Percentiles rank a stretch among this genome's conserved stretches.
Conservation (phyloP, 2,797 vertebrate genomes). For the Mionectes olivaceus region DNA sequence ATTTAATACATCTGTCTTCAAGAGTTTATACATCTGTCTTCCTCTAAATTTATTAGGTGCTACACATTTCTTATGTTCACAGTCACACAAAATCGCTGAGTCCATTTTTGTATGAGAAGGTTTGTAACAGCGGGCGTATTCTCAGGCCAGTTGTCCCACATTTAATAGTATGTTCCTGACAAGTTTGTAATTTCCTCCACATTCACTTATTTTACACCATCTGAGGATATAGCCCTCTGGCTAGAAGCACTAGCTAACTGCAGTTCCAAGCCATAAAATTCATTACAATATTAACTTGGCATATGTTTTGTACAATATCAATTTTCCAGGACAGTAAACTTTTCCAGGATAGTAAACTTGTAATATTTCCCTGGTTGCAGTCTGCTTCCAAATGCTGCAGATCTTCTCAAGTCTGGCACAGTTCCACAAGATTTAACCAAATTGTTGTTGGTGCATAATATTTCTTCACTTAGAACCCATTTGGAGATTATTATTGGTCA, state of each 20-base stretch:
- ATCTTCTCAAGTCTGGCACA: conserved; percentile 18
- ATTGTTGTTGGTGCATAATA: not conserved
- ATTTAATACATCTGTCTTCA: not conserved
- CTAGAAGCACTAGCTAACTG: not conserved
- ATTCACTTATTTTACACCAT: not conserved
- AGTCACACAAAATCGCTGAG: not conserved
- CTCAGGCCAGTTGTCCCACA: not conserved
- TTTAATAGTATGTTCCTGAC: conserved; percentile 7
- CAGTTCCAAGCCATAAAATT: conserved; percentile 38
- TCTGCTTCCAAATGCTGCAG: not conserved
- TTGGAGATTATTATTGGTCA: not conserved
- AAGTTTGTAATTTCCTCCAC: not conserved
- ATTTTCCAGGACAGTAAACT: conserved; percentile 58
- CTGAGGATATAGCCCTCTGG: not conserved
- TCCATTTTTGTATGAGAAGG: not conserved
- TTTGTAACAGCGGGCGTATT: not conserved
- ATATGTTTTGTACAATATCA: conserved; percentile 37
- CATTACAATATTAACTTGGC: conserved; percentile 63
- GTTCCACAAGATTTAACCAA: not conserved
- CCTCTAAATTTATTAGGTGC: not conserved
- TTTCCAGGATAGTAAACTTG: conserved; percentile 61
- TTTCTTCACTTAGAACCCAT: not conserved
- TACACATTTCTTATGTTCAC: not conserved
- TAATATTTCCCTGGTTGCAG: conserved; percentile 42
- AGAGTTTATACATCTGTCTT: not conserved